Evolutionary conservation across 37 sponge, comb jelly and placozoan genomes (phyloP), one percentile per base, ranked within the genome.

Genomic region (Chondrosia reniformis): DNA sequence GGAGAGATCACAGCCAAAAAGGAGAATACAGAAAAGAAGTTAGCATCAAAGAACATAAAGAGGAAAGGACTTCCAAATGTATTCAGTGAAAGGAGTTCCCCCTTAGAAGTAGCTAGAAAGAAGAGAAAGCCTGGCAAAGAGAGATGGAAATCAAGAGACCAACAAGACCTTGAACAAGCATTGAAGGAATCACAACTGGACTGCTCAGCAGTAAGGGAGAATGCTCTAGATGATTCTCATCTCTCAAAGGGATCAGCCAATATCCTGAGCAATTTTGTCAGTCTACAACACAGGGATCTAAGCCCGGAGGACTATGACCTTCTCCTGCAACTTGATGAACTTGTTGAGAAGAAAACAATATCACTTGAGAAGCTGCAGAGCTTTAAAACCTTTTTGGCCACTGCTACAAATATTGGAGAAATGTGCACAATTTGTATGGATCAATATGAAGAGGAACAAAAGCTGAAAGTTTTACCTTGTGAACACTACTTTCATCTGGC

Each of bases 241-340:
- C 39, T 17, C 5, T 8, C 30, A 32, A 4, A 37, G 39, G 8
- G 30, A 8, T 31, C 67, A 12, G 43, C 72, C 42, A 24, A 41
- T 2, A 43, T 69, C 24, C 72, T 69, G 43, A 19, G 36, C 1
- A 44, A 1, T 25, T 69, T 76, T 30, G 33, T 76, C 7, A 4
- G 4, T 9, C 77, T 76, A 0, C 77, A 76, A 6, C 0, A 76
- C 59, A 28, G 77, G 12, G 77, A 76, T 19, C 55, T 76, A 0
- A 76, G 39, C n/a, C 77, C 77, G 3, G 77, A 76, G 27, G 77
- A 76, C 56, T 76, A 76, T 49, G 77, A 76, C 38, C 54, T 76
- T 17, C 59, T 76, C 30, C 77, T 76, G 38, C 33, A 55, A 46
- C 56, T 76, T 27, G 77, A 76, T 49, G 77, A 76, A 33, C 38